These are phyloP conservation scores for Aleiodes sp. DNA, from an alignment of 1,140 invertebrate genomes.

Conservation along the genomic window DNA sequence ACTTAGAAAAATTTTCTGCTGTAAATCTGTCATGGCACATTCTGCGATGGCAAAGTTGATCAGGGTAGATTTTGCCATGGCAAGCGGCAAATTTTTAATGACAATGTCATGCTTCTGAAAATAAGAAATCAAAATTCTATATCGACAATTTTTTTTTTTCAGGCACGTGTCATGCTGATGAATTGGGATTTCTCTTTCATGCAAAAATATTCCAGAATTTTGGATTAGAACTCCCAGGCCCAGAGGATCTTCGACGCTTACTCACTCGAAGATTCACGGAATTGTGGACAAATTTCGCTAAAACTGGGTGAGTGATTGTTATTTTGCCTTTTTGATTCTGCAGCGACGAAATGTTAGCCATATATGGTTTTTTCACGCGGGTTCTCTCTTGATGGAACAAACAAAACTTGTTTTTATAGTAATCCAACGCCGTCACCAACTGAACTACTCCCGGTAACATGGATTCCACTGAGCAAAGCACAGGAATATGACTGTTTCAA, in stretches of 20 bases:
- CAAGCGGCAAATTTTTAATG: too few species aligned
- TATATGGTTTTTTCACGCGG: too few species aligned
- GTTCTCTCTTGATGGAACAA: too few species aligned
- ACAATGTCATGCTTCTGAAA: too few species aligned
- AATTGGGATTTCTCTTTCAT: conserved; percentile 49
- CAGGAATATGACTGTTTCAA: conserved; percentile 34
- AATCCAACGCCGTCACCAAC: conserved; percentile 53
- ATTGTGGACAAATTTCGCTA: conserved; percentile 61
- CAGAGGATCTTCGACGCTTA: conserved; percentile 21
- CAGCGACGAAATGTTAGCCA: too few species aligned
- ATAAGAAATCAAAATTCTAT: too few species aligned
- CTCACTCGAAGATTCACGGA: conserved; percentile 47
- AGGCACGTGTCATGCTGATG: conserved; percentile 52
- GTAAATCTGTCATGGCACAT: too few species aligned
- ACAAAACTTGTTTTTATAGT: too few species aligned
- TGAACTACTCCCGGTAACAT: conserved; percentile 47
- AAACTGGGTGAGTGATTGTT: conserved; percentile 45
- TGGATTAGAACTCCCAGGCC: neutral
- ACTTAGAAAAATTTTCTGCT: too few species aligned
- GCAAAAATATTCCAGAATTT: neutral
- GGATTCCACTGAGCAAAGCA: conserved; percentile 49
- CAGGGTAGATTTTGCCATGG: too few species aligned
- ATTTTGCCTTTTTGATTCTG: too few species aligned
- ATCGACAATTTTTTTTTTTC: neutral
- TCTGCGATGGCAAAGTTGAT: too few species aligned